Evolutionary conservation across 1,140 invertebrate species (phyloP).

Genomic region (Acyrthosiphon pisum): DNA sequence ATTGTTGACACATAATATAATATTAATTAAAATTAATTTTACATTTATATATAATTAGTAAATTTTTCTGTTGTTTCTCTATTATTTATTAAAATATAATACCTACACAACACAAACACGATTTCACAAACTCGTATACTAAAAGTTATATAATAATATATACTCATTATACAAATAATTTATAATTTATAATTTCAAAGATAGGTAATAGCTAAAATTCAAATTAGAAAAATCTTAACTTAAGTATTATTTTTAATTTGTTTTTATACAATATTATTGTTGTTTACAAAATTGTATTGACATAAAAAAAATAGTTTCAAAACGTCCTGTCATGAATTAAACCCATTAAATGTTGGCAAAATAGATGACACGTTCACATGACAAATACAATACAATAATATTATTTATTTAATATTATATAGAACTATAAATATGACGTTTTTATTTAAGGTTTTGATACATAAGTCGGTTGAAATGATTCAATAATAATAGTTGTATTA

Average conservation of each 20-base stretch:
- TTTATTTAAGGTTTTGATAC: background rate
- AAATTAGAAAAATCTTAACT: background rate
- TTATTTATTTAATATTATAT: background rate
- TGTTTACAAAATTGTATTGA: background rate
- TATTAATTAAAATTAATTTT: too few species aligned
- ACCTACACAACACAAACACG: background rate
- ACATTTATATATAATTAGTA: too few species aligned
- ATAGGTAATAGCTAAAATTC: too few species aligned
- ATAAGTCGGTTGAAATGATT: background rate
- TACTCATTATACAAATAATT: background rate
- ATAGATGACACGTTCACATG: background rate
- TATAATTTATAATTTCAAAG: background rate
- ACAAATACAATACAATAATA: background rate
- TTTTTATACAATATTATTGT: background rate
- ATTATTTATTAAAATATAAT: background rate
- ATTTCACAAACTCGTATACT: background rate
- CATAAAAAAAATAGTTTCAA: background rate
- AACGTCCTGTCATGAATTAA: background rate
- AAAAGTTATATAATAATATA: background rate
- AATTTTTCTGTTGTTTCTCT: background rate
- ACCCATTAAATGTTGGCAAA: background rate
- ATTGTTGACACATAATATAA: too few species aligned
- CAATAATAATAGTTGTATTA: background rate
- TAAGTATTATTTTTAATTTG: background rate
- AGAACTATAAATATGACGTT: background rate